A percentile compares a stretch with the other conserved stretches of the same genome.
Conservation (phyloP, 2,113 vertebrate genomes). For the Sapajus apella region DNA sequence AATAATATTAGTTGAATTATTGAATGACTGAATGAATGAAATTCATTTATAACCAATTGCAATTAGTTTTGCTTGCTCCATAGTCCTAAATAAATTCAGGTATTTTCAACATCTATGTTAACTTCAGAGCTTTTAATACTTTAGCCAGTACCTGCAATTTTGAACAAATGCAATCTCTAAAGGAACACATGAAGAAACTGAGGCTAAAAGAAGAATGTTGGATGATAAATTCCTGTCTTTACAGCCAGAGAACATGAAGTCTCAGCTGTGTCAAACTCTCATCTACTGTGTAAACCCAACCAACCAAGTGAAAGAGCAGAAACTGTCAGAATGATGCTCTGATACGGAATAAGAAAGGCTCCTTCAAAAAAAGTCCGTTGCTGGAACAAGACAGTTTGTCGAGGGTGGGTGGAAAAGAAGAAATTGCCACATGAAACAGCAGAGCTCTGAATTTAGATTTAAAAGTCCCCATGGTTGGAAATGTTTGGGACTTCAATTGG, state of each 20-base stretch:
- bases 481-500: conserved; percentile 54
- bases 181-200: neutral
- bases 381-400: neutral
- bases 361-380: neutral
- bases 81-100: neutral
- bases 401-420: neutral
- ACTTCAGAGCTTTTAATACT: neutral
- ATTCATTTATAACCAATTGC: neutral
- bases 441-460: conserved; percentile 51
- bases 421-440: conserved; percentile 49
- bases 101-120: neutral
- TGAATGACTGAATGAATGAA: neutral
- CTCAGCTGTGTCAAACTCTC: neutral
- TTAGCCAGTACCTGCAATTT: neutral
- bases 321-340: neutral
- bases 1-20: neutral
- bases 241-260: neutral
- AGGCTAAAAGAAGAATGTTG: neutral
- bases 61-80: neutral
- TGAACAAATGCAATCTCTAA: neutral
- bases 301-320: neutral
- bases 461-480: conserved; percentile 32
- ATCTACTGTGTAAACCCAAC: neutral
- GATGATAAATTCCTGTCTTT: neutral
- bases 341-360: neutral